Base-by-base conservation (phyloP, 2,113 vertebrate species). In the Notarius quadriscutis region DNA sequence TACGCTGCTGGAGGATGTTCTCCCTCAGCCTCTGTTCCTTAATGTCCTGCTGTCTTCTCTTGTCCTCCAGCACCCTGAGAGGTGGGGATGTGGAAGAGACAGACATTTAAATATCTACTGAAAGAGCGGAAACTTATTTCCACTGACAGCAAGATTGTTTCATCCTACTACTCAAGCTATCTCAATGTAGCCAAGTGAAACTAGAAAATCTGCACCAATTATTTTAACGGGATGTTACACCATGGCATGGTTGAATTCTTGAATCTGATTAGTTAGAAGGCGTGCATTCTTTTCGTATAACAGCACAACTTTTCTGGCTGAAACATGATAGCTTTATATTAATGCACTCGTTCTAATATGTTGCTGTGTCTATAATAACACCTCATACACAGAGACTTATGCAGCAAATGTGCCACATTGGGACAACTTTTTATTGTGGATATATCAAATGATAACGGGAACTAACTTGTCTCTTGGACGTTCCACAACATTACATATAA, bases 51-150 rank as follows among this genome's bases (percentile, higher is more conserved):
- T 95, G 94, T 88, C 92, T 96, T 87, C 85, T 90, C 91, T 92
- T 97, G 80, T 97, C 96, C 92, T 97, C 96, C 91, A 97, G 94
- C 88, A 93, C 96, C 95, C 98, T 99, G 87, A 67, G 7, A 89
- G 92, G 87, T 88, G 91, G 90, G 88, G 88, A 92, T 20, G 78
- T 53, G 85, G 65, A 18, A 90, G 81, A 0, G 91, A 81, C n/a
- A 81, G 12, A 79, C 62, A 51, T 48, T 22, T 79, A 57, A 81
- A 88, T 72, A 86, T 72, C 58, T 67, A 75, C 84, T 83, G 63
- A 41, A 69, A 62, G 71, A 69, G 50, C 75, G 67, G 5, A 69
- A 69, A 69, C 14, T 69, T 83, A 58, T 34, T 83, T 85, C 48
- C 63, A 82, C 62, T 48, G 50, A 41, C 69, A 71, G n/a, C 57